Evolutionary conservation across 2,797 vertebrate species (phyloP).

Genomic region (Mormyrops attenuatus): DNA sequence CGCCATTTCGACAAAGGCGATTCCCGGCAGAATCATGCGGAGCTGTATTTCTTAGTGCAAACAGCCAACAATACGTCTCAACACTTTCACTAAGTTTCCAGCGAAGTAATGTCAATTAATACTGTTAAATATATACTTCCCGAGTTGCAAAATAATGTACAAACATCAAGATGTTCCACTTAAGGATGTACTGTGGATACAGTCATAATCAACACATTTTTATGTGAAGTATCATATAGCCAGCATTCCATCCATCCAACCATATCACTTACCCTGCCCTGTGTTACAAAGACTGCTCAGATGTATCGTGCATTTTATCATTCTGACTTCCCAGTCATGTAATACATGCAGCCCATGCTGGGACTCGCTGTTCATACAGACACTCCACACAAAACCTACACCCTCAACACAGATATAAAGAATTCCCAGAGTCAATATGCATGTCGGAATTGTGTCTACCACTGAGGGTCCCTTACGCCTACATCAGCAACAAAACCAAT

Average conservation of each 20-base stretch:
- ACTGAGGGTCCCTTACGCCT: background rate
- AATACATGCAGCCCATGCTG: background rate
- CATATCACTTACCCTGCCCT: background rate
- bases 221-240: background rate
- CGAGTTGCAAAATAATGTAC: background rate
- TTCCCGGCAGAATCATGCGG: background rate
- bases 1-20: background rate
- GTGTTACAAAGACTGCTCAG: background rate
- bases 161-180: background rate
- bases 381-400: background rate
- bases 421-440: background rate
- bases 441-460: background rate
- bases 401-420: background rate
- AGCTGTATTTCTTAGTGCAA: background rate
- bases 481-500: constrained; percentile 17
- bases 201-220: background rate
- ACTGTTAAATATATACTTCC: background rate
- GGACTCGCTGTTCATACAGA: background rate
- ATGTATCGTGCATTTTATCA: background rate
- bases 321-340: background rate
- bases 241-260: background rate
- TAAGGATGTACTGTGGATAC: background rate
- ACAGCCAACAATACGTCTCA: background rate
- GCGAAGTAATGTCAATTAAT: background rate
- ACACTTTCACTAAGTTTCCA: background rate